Conservation (phyloP, 1,140 invertebrate genomes). For the Drosophila bocqueti region DNA sequence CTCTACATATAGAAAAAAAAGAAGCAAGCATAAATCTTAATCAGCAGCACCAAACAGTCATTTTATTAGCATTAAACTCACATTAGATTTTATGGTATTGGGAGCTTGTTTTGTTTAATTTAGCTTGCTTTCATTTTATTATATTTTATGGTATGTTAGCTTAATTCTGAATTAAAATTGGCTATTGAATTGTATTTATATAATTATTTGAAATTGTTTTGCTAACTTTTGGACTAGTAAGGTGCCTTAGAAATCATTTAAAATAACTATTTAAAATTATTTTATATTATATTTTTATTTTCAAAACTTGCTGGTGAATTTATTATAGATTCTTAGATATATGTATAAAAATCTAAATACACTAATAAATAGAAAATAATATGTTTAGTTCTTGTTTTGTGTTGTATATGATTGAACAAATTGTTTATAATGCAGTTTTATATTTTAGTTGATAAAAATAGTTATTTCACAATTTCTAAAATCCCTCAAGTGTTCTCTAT, state of each 20-base stretch:
- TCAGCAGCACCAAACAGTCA: slow-evolving; percentile 3
- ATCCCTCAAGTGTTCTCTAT: too few species aligned
- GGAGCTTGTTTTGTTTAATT: too few species aligned
- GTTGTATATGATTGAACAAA: not conserved
- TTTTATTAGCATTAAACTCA: slow-evolving; percentile 7
- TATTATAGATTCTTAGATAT: too few species aligned
- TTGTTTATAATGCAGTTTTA: not conserved
- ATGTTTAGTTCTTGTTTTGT: not conserved
- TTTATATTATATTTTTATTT: not conserved
- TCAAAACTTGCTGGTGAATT: too few species aligned
- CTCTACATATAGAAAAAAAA: slow-evolving; percentile 1
- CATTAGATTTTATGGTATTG: not conserved
- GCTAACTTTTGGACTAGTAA: not conserved
- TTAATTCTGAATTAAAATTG: too few species aligned
- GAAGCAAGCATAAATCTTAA: slow-evolving; percentile 4
- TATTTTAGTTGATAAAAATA: too few species aligned
- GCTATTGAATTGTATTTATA: not conserved
- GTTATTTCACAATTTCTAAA: too few species aligned
- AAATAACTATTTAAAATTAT: not conserved
- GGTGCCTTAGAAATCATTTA: not conserved
- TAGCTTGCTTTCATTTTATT: not conserved
- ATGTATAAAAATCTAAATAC: too few species aligned
- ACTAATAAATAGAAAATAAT: too few species aligned
- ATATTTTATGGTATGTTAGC: too few species aligned
- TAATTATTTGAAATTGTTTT: not conserved